Conservation (phyloP, 64 coral and sea anemone species). For the Pachyseris speciosa region DNA sequence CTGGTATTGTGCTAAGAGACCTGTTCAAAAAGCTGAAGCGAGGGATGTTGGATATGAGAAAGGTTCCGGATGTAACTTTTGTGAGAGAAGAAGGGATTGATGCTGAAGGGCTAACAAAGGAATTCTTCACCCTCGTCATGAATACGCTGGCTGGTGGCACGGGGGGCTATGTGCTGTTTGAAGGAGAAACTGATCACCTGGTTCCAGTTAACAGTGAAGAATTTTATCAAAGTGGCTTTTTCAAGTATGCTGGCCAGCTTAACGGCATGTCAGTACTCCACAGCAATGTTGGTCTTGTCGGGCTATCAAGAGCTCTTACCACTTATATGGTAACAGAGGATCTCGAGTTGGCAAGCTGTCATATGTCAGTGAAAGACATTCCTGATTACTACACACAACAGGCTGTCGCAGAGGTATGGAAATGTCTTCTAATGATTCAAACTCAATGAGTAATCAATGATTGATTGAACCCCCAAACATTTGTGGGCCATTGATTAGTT, state of each 20-base stretch:
- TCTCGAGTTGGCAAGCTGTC: not conserved
- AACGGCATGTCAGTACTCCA: slow-evolving; percentile 59
- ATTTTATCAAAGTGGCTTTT: slow-evolving; percentile 65
- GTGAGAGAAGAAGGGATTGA: slow-evolving; percentile 23
- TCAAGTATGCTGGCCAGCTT: slow-evolving; percentile 40
- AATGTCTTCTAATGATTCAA: not conserved
- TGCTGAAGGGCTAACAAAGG: slow-evolving; percentile 41
- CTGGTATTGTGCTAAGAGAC: not conserved
- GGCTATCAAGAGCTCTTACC: not conserved
- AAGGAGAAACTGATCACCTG: too few species aligned
- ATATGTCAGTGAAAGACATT: slow-evolving; percentile 8
- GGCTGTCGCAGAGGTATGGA: slow-evolving; percentile 12
- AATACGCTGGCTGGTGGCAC: not conserved
- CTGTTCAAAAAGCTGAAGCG: slow-evolving; percentile 31
- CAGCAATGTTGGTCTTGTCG: slow-evolving; percentile 31
- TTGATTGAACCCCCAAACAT: too few species aligned
- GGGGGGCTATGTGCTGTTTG: not conserved
- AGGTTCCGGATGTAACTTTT: slow-evolving; percentile 16
- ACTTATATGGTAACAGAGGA: slow-evolving; percentile 24
- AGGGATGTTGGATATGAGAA: slow-evolving; percentile 2
- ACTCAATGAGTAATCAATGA: too few species aligned
- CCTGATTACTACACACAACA: slow-evolving; percentile 15
- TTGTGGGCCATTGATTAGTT: not conserved
- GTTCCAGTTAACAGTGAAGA: slow-evolving; percentile 20
- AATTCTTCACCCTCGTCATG: slow-evolving; percentile 41